Evolutionary conservation across 1,140 invertebrate genomes (phyloP).

Genomic region (Anoplophora glabripennis): DNA sequence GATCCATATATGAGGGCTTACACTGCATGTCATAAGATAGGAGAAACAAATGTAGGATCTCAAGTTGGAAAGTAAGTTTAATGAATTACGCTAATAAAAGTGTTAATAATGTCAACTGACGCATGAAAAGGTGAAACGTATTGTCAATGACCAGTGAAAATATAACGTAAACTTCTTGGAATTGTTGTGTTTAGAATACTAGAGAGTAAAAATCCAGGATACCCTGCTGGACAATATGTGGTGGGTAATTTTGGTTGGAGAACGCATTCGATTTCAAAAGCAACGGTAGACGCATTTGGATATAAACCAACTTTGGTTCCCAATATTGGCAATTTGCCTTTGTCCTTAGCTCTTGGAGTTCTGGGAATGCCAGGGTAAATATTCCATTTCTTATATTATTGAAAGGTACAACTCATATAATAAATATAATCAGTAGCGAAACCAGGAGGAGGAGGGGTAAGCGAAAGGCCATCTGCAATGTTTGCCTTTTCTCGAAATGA

Average conservation of each 20-base stretch:
- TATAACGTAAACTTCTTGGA: background rate
- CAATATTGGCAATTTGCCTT: conserved; percentile 51
- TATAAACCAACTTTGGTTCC: conserved; percentile 36
- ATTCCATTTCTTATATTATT: background rate
- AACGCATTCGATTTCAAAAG: conserved; percentile 52
- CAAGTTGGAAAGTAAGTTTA: conserved; percentile 23
- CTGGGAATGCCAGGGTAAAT: conserved; percentile 37
- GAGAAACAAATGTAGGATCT: conserved; percentile 18
- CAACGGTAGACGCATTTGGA: background rate
- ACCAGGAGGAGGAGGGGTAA: too few relatives aligned
- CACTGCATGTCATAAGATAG: conserved; percentile 28
- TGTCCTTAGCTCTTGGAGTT: conserved; percentile 46
- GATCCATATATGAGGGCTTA: conserved; percentile 70
- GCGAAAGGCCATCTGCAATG: too few relatives aligned
- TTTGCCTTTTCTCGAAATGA: too few relatives aligned
- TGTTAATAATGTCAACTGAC: too few relatives aligned
- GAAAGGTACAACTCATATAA: background rate
- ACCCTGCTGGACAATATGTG: conserved; percentile 52
- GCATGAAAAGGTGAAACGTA: too few relatives aligned
- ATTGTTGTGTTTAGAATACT: conserved; percentile 36
- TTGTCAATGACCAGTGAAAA: too few relatives aligned
- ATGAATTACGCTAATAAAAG: too few relatives aligned
- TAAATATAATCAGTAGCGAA: too few relatives aligned
- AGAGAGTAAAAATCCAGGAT: conserved; percentile 53
- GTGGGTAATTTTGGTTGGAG: conserved; percentile 57